A percentile compares a stretch with the other conserved stretches of the same genome.
Evolutionary conservation across 2,888 invertebrate genomes (phyloP).

Genomic region (Tineola bisselliella): DNA sequence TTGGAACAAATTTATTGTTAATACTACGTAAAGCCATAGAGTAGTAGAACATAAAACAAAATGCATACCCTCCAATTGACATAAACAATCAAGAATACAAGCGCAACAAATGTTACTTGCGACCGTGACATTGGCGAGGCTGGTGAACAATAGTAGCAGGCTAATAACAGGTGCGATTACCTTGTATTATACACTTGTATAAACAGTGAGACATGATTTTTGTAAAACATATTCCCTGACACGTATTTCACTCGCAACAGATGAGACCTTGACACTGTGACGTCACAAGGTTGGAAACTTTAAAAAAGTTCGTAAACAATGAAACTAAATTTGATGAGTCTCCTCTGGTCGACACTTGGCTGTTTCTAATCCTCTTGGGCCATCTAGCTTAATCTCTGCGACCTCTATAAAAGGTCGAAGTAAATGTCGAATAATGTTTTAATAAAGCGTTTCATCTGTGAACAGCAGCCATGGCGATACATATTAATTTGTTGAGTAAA

Average conservation of each 20-base stretch:
- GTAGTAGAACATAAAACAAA: no score
- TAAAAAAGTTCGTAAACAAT: not conserved
- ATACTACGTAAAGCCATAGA: no score
- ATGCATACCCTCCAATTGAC: no score
- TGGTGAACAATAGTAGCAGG: not conserved
- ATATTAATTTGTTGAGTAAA: not conserved
- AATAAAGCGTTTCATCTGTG: not conserved
- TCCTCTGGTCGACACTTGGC: no score
- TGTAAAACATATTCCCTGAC: not conserved
- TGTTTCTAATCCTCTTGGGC: no score
- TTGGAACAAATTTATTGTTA: no score
- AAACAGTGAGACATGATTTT: not conserved
- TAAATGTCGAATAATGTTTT: not conserved
- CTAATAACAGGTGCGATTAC: not conserved
- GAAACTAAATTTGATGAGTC: not conserved
- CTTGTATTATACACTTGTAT: not conserved
- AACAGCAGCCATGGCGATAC: not conserved
- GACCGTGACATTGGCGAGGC: not conserved
- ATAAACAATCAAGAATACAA: not conserved
- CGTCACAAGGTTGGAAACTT: not conserved
- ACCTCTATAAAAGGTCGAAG: conserved; percentile 2
- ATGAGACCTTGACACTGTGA: not conserved
- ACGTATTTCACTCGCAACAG: not conserved
- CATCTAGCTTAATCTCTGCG: not conserved
- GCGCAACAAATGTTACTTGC: no score